Evolutionary conservation across 2,888 invertebrate species (phyloP), one percentile per base, ranked within the genome.

Genomic region (Zaprionus bogoriensis): DNA sequence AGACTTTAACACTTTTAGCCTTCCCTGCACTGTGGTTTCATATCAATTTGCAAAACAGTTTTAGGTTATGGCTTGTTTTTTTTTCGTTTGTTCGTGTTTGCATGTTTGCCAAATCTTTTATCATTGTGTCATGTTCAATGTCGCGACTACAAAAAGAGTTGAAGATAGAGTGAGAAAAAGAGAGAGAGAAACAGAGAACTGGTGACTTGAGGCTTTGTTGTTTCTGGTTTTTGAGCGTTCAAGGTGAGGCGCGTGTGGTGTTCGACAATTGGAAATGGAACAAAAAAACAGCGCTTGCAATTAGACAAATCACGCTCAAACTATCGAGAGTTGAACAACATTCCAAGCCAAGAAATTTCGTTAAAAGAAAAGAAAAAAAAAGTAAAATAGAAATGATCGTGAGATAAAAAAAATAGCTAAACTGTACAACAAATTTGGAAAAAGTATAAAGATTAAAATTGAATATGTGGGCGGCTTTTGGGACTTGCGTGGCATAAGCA

Each of bases 81-180:
- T 57, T 42, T 44, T 17, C 60, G 39, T 44, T 36, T 62, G 2
- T 54, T 42, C 50, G 42, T 52, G 39, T 50, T 61, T 59, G 51
- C 54, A 52, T 71, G 67, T 67, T 72, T 72, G 67, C 72, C 59
- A 72, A 72, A 72, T 67, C 63, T 71, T 71, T 70, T 80, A 68
- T 68, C 81, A 64, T 65, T 63, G 66, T 74, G 72, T 74, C 68
- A 66, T 52, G 55, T 77, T 70, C 69, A 77, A 72, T 77, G 80
- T 71, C 77, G 65, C 65, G 32, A 36, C 32, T 36, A 51, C 19
- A 17, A 62, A 72, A 60, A 63, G 55, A 63, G 52, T 62, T 32
- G 19, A n/a, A n/a, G n/a, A 44, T 6, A 54, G 32, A 44, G 6
- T 7, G n/a, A n/a, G 14, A 38, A 27, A 7, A 19, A 32, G 38